Evolutionary conservation across 2,797 vertebrate species (phyloP).

Genomic region (Babyrousa celebensis): DNA sequence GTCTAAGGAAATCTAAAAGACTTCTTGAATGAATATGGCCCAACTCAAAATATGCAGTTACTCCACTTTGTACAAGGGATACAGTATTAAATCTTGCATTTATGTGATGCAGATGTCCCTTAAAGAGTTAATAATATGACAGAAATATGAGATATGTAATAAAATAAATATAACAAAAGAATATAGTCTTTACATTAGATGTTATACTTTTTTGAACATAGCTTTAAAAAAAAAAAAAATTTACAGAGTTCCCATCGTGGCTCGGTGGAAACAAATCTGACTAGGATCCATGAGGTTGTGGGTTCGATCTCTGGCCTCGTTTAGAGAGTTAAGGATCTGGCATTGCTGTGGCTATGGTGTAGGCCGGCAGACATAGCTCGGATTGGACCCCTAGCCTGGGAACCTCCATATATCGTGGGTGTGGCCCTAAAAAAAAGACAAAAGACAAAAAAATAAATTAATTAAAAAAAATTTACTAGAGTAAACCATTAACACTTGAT

Average conservation of each 20-base stretch:
- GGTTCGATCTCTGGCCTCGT: too few relatives aligned
- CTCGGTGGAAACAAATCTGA: too few relatives aligned
- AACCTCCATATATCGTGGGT: too few relatives aligned
- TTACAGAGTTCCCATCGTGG: too few relatives aligned
- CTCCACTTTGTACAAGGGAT: neutral
- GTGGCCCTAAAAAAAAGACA: too few relatives aligned
- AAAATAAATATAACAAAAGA: conserved; percentile 45
- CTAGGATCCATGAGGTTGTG: too few relatives aligned
- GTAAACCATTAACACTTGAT: neutral
- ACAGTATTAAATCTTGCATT: neutral
- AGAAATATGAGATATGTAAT: neutral
- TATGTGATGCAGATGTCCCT: neutral
- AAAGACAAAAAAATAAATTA: too few relatives aligned
- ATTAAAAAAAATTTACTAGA: conserved; percentile 28
- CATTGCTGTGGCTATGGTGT: too few relatives aligned
- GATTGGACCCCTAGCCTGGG: too few relatives aligned
- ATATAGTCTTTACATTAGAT: conserved; percentile 17
- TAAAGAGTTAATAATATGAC: neutral
- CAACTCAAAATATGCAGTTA: conserved; percentile 29
- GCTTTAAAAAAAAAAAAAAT: conserved; percentile 42
- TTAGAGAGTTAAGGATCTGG: too few relatives aligned
- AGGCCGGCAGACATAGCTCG: too few relatives aligned
- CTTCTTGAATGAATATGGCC: conserved; percentile 1
- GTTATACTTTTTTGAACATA: neutral
- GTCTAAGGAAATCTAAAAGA: conserved; percentile 9